These are phyloP conservation scores for Chelonoidis abingdonii DNA, from an alignment of 2,113 vertebrate species.

Conservation along the genomic window DNA sequence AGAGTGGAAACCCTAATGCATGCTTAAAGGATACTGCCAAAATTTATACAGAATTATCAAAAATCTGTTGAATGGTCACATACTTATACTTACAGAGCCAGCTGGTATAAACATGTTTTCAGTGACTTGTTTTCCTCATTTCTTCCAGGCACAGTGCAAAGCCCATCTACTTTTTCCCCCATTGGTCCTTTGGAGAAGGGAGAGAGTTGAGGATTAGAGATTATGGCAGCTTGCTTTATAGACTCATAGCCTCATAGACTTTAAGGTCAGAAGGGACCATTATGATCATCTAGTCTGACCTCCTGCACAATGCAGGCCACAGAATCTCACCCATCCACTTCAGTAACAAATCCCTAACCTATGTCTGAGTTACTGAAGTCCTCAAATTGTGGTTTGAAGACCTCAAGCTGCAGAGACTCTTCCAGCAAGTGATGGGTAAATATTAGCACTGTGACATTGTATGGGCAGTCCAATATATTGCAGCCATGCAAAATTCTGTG, in stretches of 20 bases:
- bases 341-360: no score
- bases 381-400: no score
- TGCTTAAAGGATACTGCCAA: neutral
- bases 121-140: neutral
- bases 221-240: neutral
- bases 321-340: no score
- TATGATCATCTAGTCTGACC: no score
- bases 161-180: neutral
- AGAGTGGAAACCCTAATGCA: neutral
- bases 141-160: neutral
- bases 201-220: neutral
- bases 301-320: no score
- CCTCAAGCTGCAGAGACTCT: no score
- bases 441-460: neutral
- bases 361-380: no score
- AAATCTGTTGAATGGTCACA: neutral
- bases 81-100: neutral
- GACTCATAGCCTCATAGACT: no score
- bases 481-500: neutral
- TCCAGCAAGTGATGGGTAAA: neutral
- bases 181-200: neutral
- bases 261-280: no score
- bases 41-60: neutral
- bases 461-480: neutral
- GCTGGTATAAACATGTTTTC: neutral